Conservation (phyloP, 2,888 invertebrate species). For the Panopea generosa region DNA sequence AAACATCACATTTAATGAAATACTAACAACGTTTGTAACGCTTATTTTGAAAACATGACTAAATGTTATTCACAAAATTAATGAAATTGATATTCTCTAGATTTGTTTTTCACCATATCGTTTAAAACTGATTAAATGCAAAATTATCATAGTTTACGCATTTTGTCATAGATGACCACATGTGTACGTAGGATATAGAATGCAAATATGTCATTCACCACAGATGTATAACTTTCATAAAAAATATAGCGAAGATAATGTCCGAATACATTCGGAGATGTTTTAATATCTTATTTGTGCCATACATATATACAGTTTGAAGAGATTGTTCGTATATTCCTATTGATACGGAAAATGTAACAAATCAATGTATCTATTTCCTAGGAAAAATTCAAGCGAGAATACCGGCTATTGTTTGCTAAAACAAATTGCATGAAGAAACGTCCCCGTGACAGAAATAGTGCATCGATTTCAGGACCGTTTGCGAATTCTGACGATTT, state of each 20-base stretch:
- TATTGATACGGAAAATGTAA: background rate
- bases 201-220: too few species aligned
- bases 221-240: background rate
- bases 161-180: too few species aligned
- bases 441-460: background rate
- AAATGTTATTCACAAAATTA: too few species aligned
- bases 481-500: conserved; percentile 24
- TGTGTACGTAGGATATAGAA: background rate
- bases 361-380: conserved; percentile 1
- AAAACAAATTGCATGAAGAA: conserved; percentile 36
- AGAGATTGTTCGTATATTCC: background rate
- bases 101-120: too few species aligned
- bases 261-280: background rate
- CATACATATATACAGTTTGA: background rate
- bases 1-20: too few species aligned
- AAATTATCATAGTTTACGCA: too few species aligned
- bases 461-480: conserved; percentile 7
- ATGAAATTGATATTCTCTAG: too few species aligned
- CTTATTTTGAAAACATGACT: too few species aligned
- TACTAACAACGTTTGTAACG: too few species aligned
- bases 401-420: conserved; percentile 42
- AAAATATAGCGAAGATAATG: background rate
- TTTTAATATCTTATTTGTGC: background rate
- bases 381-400: conserved; percentile 58
- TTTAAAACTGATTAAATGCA: too few species aligned